Conservation (phyloP, 2,113 vertebrate species). For the Clarias batrachus region DNA sequence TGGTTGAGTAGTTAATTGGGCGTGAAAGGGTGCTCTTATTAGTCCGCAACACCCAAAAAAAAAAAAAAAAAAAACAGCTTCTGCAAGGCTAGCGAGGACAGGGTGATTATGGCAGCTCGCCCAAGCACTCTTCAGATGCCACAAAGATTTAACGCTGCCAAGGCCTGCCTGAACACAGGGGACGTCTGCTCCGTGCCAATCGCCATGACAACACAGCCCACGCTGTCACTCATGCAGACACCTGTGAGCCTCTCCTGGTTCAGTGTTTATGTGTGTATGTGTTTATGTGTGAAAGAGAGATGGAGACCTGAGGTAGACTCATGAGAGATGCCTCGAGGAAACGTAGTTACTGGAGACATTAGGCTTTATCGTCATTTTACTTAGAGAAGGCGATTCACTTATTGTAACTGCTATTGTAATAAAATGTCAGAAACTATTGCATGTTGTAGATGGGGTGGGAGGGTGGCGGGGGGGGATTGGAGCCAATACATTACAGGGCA, state of each 20-base stretch:
- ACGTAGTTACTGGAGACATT: not conserved
- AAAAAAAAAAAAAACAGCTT: constrained; percentile 22
- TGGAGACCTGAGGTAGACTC: constrained; percentile 6
- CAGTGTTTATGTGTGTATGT: not conserved
- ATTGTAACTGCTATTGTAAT: not conserved
- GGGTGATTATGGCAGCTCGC: constrained; percentile 48
- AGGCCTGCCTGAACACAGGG: constrained; percentile 52
- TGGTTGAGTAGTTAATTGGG: constrained; percentile 59
- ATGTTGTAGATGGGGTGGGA: not conserved
- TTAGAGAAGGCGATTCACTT: not conserved
- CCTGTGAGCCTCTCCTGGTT: constrained; percentile 34
- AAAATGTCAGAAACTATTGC: not conserved
- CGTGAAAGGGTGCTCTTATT: constrained; percentile 53
- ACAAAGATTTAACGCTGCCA: constrained; percentile 59
- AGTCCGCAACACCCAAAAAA: constrained; percentile 13
- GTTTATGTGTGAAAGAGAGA: constrained; percentile 3
- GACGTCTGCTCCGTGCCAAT: constrained; percentile 58
- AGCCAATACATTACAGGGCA: no score
- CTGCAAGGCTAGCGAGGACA: constrained; percentile 34
- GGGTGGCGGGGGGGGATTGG: no score
- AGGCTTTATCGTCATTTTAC: not conserved
- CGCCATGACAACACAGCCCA: constrained; percentile 53
- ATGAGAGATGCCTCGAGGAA: not conserved
- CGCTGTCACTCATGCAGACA: constrained; percentile 56
- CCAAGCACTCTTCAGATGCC: constrained; percentile 55